Evolutionary conservation across 2,888 invertebrate species (phyloP).

Genomic region (Tetramorium bicarinatum): DNA sequence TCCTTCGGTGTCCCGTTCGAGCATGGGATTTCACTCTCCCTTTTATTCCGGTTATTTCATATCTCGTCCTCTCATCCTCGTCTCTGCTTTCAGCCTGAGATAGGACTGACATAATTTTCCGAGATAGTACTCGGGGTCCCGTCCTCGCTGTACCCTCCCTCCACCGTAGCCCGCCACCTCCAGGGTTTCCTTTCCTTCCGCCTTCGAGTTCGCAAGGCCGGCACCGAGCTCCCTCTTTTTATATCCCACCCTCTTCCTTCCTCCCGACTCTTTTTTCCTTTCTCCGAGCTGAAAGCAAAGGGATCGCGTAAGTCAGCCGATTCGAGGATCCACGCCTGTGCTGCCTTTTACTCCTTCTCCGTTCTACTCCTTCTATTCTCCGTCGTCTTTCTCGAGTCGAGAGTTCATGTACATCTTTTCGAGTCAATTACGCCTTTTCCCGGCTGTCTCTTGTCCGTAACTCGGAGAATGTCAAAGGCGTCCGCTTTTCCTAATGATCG

Average conservation of each 20-base stretch:
- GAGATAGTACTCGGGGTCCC: constrained; percentile 78
- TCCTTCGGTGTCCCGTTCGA: constrained; percentile 70
- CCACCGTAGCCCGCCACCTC: constrained; percentile 40
- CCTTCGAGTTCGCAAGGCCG: constrained; percentile 58
- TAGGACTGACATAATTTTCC: constrained; percentile 84
- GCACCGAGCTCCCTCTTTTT: constrained; percentile 61
- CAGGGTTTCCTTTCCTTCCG: constrained; percentile 65
- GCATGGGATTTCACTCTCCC: constrained; percentile 78
- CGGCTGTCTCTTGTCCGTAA: constrained; percentile 45
- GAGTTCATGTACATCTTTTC: constrained; percentile 65
- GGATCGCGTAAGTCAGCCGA: constrained; percentile 77
- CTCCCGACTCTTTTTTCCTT: constrained; percentile 55
- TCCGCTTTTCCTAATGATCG: constrained; percentile 39
- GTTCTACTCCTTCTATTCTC: constrained; percentile 35
- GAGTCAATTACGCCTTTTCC: constrained; percentile 61
- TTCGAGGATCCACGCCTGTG: constrained; percentile 65
- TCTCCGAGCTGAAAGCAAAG: constrained; percentile 75
- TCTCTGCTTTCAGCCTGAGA: constrained; percentile 80
- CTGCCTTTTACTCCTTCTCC: constrained; percentile 39
- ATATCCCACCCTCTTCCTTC: constrained; percentile 46
- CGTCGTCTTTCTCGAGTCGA: constrained; percentile 17
- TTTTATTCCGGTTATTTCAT: constrained; percentile 80
- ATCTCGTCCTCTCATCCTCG: constrained; percentile 79
- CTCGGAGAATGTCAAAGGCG: constrained; percentile 44
- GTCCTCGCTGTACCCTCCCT: constrained; percentile 53